phyloP scores from a whole-genome alignment of 2,797 vertebrate species.

The Toxotes lorentzi region DNA sequence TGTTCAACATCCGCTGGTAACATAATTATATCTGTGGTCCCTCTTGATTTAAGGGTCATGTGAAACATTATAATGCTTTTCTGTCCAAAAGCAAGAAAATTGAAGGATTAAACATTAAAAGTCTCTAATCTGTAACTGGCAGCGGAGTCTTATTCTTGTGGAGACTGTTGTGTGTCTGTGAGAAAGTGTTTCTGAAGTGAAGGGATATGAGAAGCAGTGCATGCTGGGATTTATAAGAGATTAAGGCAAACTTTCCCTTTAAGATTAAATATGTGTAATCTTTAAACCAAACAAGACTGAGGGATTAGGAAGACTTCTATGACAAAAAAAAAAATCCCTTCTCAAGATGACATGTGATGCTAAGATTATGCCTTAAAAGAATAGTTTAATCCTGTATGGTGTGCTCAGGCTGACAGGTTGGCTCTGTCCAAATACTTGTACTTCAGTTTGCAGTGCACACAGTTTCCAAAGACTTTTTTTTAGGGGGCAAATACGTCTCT shows the following conservation, averaged over 20 bases:
- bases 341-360: constrained; percentile 64
- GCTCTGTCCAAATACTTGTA: constrained; percentile 4
- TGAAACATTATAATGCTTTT: constrained; percentile 52
- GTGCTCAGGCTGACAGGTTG: constrained; percentile 18
- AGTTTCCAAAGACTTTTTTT: background rate
- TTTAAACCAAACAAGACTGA: constrained; percentile 68
- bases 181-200: constrained; percentile 57
- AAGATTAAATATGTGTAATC: constrained; percentile 83
- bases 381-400: constrained; percentile 48
- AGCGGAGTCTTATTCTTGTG: constrained; percentile 20
- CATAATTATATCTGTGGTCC: constrained; percentile 46
- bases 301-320: constrained; percentile 68
- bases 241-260: constrained; percentile 73
- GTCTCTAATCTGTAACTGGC: constrained; percentile 55
- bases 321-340: constrained; percentile 52
- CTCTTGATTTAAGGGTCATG: constrained; percentile 44
- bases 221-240: constrained; percentile 73
- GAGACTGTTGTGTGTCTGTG: constrained; percentile 45
- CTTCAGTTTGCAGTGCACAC: background rate
- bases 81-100: constrained; percentile 48
- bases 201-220: constrained; percentile 43
- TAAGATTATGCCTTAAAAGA: constrained; percentile 60
- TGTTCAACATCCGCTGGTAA: constrained; percentile 21
- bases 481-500: background rate
- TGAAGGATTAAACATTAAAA: constrained; percentile 63